Base-by-base conservation (phyloP, 2,797 vertebrate species). In the Gallinago stenura region DNA sequence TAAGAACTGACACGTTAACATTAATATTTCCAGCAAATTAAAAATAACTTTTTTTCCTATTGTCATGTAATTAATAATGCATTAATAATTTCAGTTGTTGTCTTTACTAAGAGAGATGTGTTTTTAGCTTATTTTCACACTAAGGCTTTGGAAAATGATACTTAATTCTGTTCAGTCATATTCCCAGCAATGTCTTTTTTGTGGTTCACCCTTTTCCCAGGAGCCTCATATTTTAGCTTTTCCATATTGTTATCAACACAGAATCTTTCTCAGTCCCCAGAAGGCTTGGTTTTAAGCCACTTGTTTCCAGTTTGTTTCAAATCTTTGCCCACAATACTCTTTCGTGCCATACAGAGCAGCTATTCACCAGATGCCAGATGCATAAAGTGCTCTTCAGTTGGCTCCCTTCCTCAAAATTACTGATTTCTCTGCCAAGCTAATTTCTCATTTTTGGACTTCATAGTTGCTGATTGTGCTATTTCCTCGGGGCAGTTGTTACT, bases 361-460 rank as follows among this genome's bases (percentile, higher is more conserved):
- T 79, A 95, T 86, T 97, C 64, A 93, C 65, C 69, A 87, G 48
- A 73, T 79, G 88, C 48, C 88, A 95, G 87, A 80, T 77, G 57
- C 20, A 85, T 39, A 70, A 90, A 94, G 5, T 39, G 43, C 28
- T 88, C 73, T 87, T 95, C 51, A 69, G 10, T 41, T 96, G 89
- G 35, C 64, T 87, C 53, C 56, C 79, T 83, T 91, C 72, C 66
- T 93, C 79, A 82, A 91, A 93, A 91, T 91, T 43, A 87, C 57
- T 91, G 71, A 87, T 87, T 91, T 93, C 62, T 86, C 30, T 83
- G 87, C 46, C 87, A 95, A 93, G 90, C 21, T 89, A 76, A 95
- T 96, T 94, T 83, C 64, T 88, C 68, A 89, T 65, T 93, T 95
- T 91, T 94, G 65, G 33, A 72, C 77, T 91, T 94, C 39, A 56